These are phyloP conservation scores for Tenebrio molitor DNA, from an alignment of 1,140 invertebrate species.

Conservation along the genomic window DNA sequence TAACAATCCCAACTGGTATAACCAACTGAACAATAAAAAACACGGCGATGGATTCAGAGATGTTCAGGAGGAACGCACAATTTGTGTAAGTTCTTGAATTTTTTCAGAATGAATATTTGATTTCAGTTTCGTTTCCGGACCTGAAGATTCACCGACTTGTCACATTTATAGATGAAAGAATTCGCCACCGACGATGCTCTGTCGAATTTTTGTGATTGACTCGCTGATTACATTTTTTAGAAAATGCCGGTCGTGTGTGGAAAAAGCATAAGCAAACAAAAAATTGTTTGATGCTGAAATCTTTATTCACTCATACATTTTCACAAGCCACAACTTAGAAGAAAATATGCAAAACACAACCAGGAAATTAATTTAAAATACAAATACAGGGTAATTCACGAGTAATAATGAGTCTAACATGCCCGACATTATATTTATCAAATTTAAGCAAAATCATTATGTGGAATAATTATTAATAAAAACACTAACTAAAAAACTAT, in stretches of 20 bases:
- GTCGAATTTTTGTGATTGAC: not conserved
- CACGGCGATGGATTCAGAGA: not conserved
- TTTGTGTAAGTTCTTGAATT: slow-evolving; percentile 11
- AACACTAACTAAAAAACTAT: too few species aligned
- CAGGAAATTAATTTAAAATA: too few species aligned
- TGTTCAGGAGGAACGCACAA: not conserved
- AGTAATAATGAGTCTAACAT: too few species aligned
- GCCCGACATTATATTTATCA: too few species aligned
- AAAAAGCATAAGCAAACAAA: not conserved
- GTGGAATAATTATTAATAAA: too few species aligned
- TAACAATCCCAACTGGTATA: slow-evolving; percentile 6
- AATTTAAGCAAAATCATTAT: too few species aligned
- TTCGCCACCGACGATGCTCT: not conserved
- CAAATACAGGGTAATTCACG: too few species aligned
- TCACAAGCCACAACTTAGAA: too few species aligned
- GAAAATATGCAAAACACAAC: too few species aligned
- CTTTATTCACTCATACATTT: not conserved
- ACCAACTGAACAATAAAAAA: slow-evolving; percentile 7
- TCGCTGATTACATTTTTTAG: not conserved
- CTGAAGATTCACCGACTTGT: not conserved
- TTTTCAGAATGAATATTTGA: slow-evolving; percentile 8
- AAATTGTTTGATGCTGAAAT: not conserved
- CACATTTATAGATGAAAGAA: not conserved
- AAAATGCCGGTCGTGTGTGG: not conserved
- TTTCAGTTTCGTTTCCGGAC: not conserved